phyloP scores from a whole-genome alignment of 2,888 invertebrate species.

The Pachymerium ferrugineum region DNA sequence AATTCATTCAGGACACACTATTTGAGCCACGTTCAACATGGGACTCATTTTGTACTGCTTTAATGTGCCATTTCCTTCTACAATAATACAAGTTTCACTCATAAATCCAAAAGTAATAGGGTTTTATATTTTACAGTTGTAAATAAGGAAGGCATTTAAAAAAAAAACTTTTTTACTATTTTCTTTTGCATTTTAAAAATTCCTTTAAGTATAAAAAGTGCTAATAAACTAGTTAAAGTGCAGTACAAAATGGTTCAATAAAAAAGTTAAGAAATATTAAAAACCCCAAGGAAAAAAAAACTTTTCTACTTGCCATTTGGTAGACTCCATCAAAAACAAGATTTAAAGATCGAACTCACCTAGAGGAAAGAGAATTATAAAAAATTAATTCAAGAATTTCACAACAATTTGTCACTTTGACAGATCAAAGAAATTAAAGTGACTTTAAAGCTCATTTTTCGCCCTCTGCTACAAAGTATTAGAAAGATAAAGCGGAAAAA shows the following conservation, averaged over 20 bases:
- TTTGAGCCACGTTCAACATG: background rate
- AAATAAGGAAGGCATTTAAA: background rate
- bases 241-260: too few species aligned
- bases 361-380: too few species aligned
- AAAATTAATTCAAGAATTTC: too few species aligned
- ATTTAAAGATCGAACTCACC: too few species aligned
- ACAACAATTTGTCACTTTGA: background rate
- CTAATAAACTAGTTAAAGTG: background rate
- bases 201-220: background rate
- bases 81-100: constrained; percentile 2
- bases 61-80: constrained; percentile 4
- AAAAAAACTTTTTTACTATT: background rate
- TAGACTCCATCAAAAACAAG: too few species aligned
- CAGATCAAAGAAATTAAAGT: constrained; percentile 24
- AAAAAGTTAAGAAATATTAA: too few species aligned
- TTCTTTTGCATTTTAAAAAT: background rate
- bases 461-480: background rate
- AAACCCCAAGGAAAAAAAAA: too few species aligned
- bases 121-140: background rate
- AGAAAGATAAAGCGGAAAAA: background rate
- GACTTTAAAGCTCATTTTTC: constrained; percentile 19
- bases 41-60: constrained; percentile 6
- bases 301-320: too few species aligned
- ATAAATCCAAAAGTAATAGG: background rate
- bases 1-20: background rate